Conservation (phyloP, 2,888 invertebrate genomes). For the Trichopria drosophilae region DNA sequence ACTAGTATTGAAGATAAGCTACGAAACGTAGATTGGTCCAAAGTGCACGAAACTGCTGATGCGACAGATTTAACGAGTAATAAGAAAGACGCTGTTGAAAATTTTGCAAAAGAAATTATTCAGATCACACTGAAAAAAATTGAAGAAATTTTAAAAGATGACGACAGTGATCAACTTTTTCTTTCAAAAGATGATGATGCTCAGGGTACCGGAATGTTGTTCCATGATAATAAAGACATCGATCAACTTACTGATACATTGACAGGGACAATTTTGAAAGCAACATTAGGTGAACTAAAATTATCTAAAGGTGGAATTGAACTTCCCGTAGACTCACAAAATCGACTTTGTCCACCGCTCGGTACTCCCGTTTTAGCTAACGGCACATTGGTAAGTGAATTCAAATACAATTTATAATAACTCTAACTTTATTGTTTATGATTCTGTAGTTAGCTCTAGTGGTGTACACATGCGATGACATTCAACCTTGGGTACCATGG, state of each 20-base stretch:
- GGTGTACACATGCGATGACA: conserved; percentile 44
- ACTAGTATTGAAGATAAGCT: too few species aligned
- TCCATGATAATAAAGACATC: conserved; percentile 3
- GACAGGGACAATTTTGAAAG: conserved; percentile 30
- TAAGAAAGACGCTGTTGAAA: not conserved
- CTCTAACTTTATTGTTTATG: conserved; percentile 1
- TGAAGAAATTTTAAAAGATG: not conserved
- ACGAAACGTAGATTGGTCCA: too few species aligned
- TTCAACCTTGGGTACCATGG: conserved; percentile 42
- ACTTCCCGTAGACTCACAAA: too few species aligned
- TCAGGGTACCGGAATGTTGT: too few species aligned
- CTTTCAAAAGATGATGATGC: too few species aligned
- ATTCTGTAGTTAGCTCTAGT: conserved; percentile 40
- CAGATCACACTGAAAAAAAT: not conserved
- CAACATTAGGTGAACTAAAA: too few species aligned
- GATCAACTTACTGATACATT: conserved; percentile 21
- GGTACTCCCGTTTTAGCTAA: conserved; percentile 39
- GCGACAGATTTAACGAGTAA: too few species aligned
- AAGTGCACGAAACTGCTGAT: too few species aligned
- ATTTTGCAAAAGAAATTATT: conserved; percentile 1
- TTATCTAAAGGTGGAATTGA: too few species aligned
- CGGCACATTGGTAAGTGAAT: conserved; percentile 36
- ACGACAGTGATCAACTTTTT: too few species aligned
- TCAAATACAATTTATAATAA: conserved; percentile 8
- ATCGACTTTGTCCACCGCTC: conserved; percentile 43